These are phyloP conservation scores for Fissipunctia ypsillon DNA, from an alignment of 2,888 invertebrate genomes.

Conservation along the genomic window DNA sequence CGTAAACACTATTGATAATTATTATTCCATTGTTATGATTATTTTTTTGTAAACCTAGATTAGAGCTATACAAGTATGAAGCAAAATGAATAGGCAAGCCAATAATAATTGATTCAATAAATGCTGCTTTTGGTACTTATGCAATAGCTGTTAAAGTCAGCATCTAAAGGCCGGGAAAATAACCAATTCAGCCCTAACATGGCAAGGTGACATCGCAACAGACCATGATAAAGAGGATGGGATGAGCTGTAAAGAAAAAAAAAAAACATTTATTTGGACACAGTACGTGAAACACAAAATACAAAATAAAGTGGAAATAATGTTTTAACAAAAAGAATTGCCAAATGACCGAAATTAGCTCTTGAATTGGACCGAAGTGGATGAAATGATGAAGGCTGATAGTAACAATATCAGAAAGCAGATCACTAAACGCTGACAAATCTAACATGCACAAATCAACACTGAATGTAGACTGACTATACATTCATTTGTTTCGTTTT, in stretches of 20 bases:
- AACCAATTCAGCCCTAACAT: background rate
- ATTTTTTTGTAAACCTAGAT: too few species aligned
- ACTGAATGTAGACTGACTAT: background rate
- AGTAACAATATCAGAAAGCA: background rate
- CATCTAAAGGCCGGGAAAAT: too few species aligned
- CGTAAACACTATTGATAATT: constrained; percentile 11
- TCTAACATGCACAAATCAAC: background rate
- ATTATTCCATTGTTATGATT: background rate
- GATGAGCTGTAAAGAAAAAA: background rate
- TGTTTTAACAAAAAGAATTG: too few species aligned
- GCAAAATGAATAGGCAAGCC: too few species aligned
- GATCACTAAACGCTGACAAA: background rate
- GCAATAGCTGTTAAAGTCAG: background rate
- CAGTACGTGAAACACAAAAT: too few species aligned
- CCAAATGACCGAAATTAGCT: too few species aligned
- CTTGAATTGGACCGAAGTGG: too few species aligned
- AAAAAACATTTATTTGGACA: too few species aligned
- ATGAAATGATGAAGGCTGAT: background rate
- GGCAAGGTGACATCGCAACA: background rate
- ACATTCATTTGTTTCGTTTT: background rate
- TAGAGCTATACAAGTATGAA: background rate
- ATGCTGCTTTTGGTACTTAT: background rate
- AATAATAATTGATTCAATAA: background rate
- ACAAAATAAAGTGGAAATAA: too few species aligned
- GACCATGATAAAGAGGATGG: background rate